Conservation (phyloP, 2,797 vertebrate species). For the Sebastes elongatus region DNA sequence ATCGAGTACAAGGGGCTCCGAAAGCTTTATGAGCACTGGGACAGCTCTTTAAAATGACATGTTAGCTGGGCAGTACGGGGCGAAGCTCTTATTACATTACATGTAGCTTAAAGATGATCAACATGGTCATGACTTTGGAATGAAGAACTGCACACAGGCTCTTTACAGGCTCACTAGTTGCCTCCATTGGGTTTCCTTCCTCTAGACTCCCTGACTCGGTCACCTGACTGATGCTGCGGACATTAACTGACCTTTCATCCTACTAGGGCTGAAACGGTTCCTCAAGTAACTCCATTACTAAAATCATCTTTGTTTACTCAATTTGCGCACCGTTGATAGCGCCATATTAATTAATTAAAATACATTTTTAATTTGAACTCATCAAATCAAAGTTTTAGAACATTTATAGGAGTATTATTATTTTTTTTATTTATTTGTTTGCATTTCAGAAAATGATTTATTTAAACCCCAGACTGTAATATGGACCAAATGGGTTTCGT, state of each 20-base stretch:
- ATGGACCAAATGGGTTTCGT: too few relatives aligned
- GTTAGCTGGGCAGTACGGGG: not conserved
- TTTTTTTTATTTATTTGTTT: too few relatives aligned
- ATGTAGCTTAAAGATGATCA: not conserved
- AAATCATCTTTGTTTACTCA: too few relatives aligned
- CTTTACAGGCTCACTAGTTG: not conserved
- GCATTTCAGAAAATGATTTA: too few relatives aligned
- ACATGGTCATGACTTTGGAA: not conserved
- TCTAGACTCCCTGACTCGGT: not conserved
- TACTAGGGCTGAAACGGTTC: too few relatives aligned
- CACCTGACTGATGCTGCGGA: not conserved
- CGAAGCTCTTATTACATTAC: not conserved
- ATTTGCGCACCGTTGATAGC: too few relatives aligned
- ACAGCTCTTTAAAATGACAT: not conserved
- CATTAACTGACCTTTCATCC: not conserved
- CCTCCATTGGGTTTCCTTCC: not conserved
- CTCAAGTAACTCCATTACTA: too few relatives aligned
- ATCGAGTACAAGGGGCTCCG: not conserved
- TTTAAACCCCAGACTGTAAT: too few relatives aligned
- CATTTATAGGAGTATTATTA: too few relatives aligned
- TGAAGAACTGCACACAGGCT: not conserved
- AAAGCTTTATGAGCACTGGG: not conserved
- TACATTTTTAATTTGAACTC: too few relatives aligned
- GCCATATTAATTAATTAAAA: too few relatives aligned
- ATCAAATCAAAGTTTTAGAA: too few relatives aligned